A percentile compares a stretch with the other conserved stretches of the same genome.
Conservation (phyloP, 2,797 vertebrate genomes). For the Enteromius thamalakanensis region DNA sequence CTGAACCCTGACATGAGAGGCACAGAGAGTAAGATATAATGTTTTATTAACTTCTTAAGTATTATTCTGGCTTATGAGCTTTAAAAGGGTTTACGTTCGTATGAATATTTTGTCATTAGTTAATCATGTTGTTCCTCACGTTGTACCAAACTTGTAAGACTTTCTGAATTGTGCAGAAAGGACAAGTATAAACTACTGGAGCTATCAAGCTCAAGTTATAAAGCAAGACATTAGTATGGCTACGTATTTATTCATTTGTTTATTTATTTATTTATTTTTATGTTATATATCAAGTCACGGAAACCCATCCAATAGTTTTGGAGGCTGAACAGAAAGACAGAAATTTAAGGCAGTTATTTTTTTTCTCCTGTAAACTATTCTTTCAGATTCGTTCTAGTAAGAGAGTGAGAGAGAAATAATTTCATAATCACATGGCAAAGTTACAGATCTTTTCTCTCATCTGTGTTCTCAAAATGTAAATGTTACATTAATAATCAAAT, state of each 20-base stretch:
- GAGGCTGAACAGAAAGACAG: neutral
- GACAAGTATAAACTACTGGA: neutral
- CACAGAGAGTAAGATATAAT: constrained; percentile 6
- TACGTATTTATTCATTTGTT: too few relatives aligned
- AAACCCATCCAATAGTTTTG: neutral
- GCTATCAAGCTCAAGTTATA: neutral
- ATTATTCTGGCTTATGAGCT: neutral
- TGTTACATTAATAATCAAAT: neutral
- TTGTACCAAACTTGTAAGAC: neutral
- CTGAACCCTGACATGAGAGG: constrained; percentile 25
- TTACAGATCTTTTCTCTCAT: neutral
- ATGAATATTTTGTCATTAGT: neutral
- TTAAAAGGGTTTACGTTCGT: neutral
- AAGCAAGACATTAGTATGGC: neutral
- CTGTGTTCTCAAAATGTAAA: neutral
- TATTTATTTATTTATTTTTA: neutral
- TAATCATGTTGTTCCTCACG: neutral
- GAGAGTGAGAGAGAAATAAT: neutral
- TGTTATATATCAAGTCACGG: neutral
- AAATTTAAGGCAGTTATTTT: neutral
- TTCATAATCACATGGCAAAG: neutral
- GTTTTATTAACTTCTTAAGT: neutral
- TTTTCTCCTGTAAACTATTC: neutral
- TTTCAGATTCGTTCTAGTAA: neutral
- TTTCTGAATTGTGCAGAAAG: neutral